Evolutionary conservation across 2,888 invertebrate genomes (phyloP), one percentile per base, ranked within the genome.

Genomic region (Endotricha flammealis): DNA sequence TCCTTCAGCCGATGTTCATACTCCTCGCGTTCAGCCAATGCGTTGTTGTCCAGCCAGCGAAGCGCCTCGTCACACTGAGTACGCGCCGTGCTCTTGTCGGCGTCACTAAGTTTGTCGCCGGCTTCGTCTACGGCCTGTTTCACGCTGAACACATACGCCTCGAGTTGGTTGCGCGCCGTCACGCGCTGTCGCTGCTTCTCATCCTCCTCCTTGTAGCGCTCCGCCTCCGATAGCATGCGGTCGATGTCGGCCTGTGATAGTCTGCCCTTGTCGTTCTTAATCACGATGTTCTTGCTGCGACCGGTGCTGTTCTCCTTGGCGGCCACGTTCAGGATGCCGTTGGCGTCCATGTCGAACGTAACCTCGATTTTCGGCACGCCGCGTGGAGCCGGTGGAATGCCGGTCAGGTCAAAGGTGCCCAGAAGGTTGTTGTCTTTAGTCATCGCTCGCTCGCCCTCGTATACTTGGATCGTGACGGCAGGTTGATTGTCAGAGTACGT

Each of bases 401-500:
- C 92, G 6, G 90, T 90, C 46, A 91, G 64, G 51, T 91, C 90
- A 64, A 91, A 91, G 4, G 87, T 90, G 24, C 91, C 91, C 34
- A 92, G 70, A 4, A 90, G 64, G 64, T 93, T 92, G 80, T 93
- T 93, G 73, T 93, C 93, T 65, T 91, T 92, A n/a, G 93, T 93
- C 92, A 93, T 91, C 10, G 92, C 91, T 22, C 95, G 85, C 73
- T 94, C 93, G 16, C 93, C 93, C 66, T 94, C 92, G 64, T 89
- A 91, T 9, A 92, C 92, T 66, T 92, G 91, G 41, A 93, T 90
- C 12, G 90, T 90, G 28, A 93, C 93, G 0, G 89, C 92, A 0
- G 92, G 88, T 70, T 95, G 95, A 75, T 94, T 95, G 79, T 95
- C 95, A 0, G 92, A 80, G 64, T 92, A 94, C 0, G 95, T 95